Evolutionary conservation across 1,140 invertebrate genomes (phyloP), one percentile per base, ranked within the genome.

Genomic region (Musca vetustissima): DNA sequence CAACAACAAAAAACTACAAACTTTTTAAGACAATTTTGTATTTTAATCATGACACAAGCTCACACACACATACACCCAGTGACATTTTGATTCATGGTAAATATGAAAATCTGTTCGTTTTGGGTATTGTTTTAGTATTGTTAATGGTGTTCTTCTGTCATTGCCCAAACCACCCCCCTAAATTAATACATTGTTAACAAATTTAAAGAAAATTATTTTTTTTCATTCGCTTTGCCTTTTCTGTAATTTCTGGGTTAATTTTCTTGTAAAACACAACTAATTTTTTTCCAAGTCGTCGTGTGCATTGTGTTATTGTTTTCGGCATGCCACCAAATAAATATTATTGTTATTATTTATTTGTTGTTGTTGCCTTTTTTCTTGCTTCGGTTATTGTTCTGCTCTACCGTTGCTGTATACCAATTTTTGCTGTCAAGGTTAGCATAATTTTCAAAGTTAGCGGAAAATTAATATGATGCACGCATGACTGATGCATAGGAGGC

Each of bases 371-470:
- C n/a, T n/a, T n/a, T n/a, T n/a, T n/a, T n/a, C n/a, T n/a, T n/a
- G n/a, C n/a, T 21, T 55, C 19, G 19, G 24, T 67, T 43, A 48
- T 50, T 66, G 22, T 43, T 64, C 17, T 48, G 22, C 43, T 11
- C 36, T 47, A 17, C 11, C 17, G 61, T 28, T 48, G 36, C 24
- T 28, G 28, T 28, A 8, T 28, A 4, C 8, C 28, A 66, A 2
- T 49, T 49, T 28, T 64, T 69, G 67, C 57, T 52, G 57, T 61
- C 67, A 69, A 69, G 67, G 59, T 53, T 69, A 69, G 67, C 48
- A 64, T 69, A 69, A 69, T 69, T 69, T 69, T 64, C 61, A 65
- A 69, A 69, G 67, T 69, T 69, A 69, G 67, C 67, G 67, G 67
- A 69, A 69, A 69, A 69, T 69, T 69, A 64, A 69, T 69, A 50